Evolutionary conservation across 2,113 vertebrate species (phyloP).

Genomic region (Tetraodon nigroviridis): DNA sequence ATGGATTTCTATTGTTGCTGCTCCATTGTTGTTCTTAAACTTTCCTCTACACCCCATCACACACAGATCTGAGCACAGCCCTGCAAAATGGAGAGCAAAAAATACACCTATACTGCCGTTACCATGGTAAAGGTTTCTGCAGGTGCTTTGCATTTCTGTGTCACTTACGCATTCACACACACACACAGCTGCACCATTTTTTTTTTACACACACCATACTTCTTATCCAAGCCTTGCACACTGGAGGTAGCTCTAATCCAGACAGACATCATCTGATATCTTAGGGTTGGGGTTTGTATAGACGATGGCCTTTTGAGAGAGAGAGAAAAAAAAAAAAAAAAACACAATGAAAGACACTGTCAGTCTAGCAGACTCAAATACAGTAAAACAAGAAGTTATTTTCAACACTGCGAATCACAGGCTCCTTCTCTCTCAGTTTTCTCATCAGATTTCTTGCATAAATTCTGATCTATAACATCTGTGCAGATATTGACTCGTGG

Average conservation of each 20-base stretch:
- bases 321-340: too few relatives aligned
- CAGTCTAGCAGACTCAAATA: too few relatives aligned
- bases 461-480: slow-evolving; percentile 46
- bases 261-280: too few relatives aligned
- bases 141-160: slow-evolving; percentile 32
- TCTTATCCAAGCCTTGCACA: neutral
- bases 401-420: too few relatives aligned
- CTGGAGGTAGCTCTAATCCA: neutral
- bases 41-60: slow-evolving; percentile 4
- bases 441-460: slow-evolving; percentile 22
- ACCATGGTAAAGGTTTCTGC: neutral
- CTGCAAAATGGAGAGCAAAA: slow-evolving; percentile 4
- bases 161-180: slow-evolving; percentile 1
- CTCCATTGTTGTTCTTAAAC: slow-evolving; percentile 7
- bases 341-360: too few relatives aligned
- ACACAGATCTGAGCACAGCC: neutral
- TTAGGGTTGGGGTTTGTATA: too few relatives aligned
- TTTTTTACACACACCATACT: too few relatives aligned
- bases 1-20: slow-evolving; percentile 49
- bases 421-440: neutral
- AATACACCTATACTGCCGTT: neutral
- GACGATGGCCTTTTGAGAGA: too few relatives aligned
- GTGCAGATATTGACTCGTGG: slow-evolving; percentile 52
- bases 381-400: too few relatives aligned
- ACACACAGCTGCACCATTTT: neutral